Evolutionary conservation across 2,888 invertebrate genomes (phyloP), one percentile per base, ranked within the genome.

Genomic region (Polietes domitor): DNA sequence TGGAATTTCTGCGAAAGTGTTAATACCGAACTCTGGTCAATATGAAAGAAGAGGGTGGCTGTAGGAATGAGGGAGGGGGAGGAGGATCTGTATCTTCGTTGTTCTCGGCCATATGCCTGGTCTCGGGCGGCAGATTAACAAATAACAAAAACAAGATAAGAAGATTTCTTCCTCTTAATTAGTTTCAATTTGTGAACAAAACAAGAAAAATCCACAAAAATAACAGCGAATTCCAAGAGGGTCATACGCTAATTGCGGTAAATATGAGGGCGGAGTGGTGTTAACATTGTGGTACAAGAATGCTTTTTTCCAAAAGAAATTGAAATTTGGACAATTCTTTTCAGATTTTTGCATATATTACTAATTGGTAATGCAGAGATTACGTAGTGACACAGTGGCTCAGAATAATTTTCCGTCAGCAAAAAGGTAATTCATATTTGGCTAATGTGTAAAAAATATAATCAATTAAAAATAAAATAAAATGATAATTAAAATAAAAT

Each of bases 1-100:
- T 47, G 47, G 32, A 53, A 4, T 71, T 77, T 26, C 21, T 65
- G 43, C 41, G 2, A 68, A 58, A 50, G 50, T 63, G 61, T 78
- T 78, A 72, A 72, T 50, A 58, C 7, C 17, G 47, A 41, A 37
- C n/a, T n/a, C n/a, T 58, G 26, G 58, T 4, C 21, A 58, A 19
- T 26, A 5, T 50, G 26, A 1, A 47, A 24, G 41, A 58, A 9
- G 41, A 21, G 7, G 6, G 19, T 12, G 43, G 21, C n/a, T n/a
- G n/a, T n/a, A n/a, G n/a, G n/a, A 37, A 37, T 1, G 37, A 9
- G 0, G n/a, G 41, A 5, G 55, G 4, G 12, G 58, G 26, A 26
- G 58, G 58, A 1, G 26, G 15, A 5, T 26, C 10, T n/a, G 2
- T 47, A 12, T 10, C 47, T 19, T 55, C 37, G 15, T 2, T 26